Conservation (phyloP, 2,888 invertebrate genomes). For the Lithophane ornitopus region DNA sequence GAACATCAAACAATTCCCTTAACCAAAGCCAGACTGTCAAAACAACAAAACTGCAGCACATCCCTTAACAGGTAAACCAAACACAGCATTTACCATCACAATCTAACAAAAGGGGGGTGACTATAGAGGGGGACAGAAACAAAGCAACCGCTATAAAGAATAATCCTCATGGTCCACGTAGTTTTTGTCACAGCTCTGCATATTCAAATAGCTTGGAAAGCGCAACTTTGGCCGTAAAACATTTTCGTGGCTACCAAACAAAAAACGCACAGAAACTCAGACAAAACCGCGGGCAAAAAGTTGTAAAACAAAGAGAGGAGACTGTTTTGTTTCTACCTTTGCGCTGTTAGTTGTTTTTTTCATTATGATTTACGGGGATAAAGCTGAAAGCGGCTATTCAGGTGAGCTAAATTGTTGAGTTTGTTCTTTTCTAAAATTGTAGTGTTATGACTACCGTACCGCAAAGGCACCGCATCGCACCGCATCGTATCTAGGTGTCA, state of each 20-base stretch:
- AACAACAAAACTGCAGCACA: not conserved
- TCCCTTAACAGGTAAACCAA: not conserved
- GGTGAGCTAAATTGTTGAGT: conserved; percentile 38
- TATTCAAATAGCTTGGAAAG: conserved; percentile 63
- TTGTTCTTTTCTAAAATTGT: conserved; percentile 2
- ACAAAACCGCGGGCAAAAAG: conserved; percentile 75
- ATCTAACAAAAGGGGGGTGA: conserved; percentile 1
- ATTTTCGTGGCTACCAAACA: conserved; percentile 69
- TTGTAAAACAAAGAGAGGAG: conserved; percentile 73
- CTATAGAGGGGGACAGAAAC: conserved; percentile 13
- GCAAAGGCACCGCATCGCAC: not conserved
- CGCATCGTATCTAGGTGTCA: not conserved
- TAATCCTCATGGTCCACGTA: conserved; percentile 55
- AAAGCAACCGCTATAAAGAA: conserved; percentile 52
- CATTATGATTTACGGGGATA: conserved; percentile 49
- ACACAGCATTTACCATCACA: conserved; percentile 15
- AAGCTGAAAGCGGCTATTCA: conserved; percentile 44
- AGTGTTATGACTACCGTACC: not conserved
- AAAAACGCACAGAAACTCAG: conserved; percentile 66
- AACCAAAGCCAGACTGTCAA: not conserved
- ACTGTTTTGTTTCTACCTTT: conserved; percentile 68
- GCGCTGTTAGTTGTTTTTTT: conserved; percentile 46
- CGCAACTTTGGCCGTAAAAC: conserved; percentile 76
- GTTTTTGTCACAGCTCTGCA: conserved; percentile 62
- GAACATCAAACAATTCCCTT: too few species aligned